Evolutionary conservation across 2,113 vertebrate genomes (phyloP), one percentile per base, ranked within the genome.

Genomic region (Coturnix japonica): DNA sequence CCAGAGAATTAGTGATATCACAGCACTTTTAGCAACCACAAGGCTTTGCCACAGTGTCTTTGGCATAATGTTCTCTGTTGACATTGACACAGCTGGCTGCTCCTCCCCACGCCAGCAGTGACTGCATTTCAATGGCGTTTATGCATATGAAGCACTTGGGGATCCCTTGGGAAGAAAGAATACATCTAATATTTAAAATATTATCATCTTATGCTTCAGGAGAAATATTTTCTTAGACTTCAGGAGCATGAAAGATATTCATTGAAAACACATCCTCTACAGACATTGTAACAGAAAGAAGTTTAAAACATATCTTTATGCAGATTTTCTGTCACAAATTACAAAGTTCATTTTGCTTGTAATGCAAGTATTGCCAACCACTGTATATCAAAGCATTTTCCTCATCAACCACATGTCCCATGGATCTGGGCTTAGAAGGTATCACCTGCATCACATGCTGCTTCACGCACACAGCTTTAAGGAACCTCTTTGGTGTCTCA

Each of bases 31-130:
- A 91, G 73, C 83, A 77, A 20, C 6, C 57, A 11, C 53, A 7
- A 26, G 72, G 44, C 72, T 65, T 56, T 77, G 87, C 87, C 90
- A 71, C 26, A 2, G 79, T 30, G 47, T 47, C 87, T 77, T 19
- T 93, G 85, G 91, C 95, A 86, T 4, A 17, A 23, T 0, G 0
- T 1, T 2, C 77, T 81, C 92, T 94, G 94, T 87, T 95, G 92
- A 84, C 89, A 70, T 77, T 10, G 3, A 4, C 84, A 75, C 3
- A 96, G 94, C 94, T 94, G 96, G 93, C 92, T 93, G 47, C 88
- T 74, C 44, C 82, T 88, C 41, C 73, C 79, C 85, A 74, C 61
- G 83, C 95, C 85, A 90, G 93, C 90, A 91, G 69, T 19, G 85
- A 67, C 85, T 88, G 70, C 41, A 8, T 69, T 72, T 94, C 76